These are phyloP conservation scores for Aurelia aurita complex sp. Pacific DNA, from an alignment of 30 jellyfish, hydroid and myxozoan genomes.

Conservation along the genomic window DNA sequence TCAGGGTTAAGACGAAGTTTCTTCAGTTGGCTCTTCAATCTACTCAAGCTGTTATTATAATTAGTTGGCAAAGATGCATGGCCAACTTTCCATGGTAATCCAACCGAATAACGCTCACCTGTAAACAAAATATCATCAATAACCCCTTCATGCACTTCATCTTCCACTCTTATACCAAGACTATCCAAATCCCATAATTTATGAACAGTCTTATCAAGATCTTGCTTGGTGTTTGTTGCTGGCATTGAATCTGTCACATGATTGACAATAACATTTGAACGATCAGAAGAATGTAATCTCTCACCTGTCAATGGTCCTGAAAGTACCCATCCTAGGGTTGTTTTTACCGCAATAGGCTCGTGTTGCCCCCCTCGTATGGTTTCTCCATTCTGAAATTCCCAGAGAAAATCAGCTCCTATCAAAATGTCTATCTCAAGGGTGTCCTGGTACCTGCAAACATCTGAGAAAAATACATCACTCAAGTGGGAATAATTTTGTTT, in stretches of 20 bases:
- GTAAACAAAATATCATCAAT: conserved; percentile 28
- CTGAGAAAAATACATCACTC: conserved; percentile 24
- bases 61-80: neutral
- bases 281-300: conserved; percentile 15
- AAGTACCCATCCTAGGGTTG: conserved; percentile 43
- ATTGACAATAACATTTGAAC: neutral
- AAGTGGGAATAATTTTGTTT: conserved; percentile 14
- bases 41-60: conserved; percentile 20
- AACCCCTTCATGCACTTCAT: conserved; percentile 45
- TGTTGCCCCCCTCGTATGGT: conserved; percentile 66
- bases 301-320: conserved; percentile 30
- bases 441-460: conserved; percentile 36
- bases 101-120: conserved; percentile 42
- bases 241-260: conserved; percentile 9
- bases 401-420: conserved; percentile 17
- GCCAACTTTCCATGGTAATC: neutral
- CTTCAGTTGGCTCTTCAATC: conserved; percentile 29
- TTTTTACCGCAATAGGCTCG: conserved; percentile 53
- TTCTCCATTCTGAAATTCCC: conserved; percentile 34
- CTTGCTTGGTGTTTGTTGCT: conserved; percentile 5
- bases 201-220: neutral
- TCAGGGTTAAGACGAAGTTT: conserved; percentile 19
- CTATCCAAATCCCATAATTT: conserved; percentile 51
- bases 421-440: conserved; percentile 23
- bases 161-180: conserved; percentile 39